Evolutionary conservation across 1,140 invertebrate species (phyloP), one percentile per base, ranked within the genome.

Genomic region (Zaprionus tsacasi): DNA sequence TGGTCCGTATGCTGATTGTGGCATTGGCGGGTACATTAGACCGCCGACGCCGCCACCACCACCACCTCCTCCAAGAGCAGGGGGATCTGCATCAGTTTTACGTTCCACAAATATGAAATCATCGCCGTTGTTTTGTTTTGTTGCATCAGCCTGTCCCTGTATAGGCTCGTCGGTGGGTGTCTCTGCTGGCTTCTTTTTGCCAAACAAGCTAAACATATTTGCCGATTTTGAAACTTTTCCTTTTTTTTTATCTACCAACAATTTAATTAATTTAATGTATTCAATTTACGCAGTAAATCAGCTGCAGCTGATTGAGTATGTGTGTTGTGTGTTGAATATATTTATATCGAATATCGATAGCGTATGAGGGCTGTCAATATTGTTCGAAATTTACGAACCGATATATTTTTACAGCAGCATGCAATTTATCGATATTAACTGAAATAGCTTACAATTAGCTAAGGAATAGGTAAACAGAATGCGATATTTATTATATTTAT

Each of bases 51-150:
- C 21, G 21, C 21, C 21, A 2, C 21, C 48, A 3, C 78, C 73
- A 43, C 38, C 36, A 13, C 40, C 15, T 56, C 5, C 45, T 15
- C n/a, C n/a, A n/a, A 45, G 10, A 57, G 71, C 10, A 17, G 72
- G 7, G 30, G 72, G 61, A 56, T 81, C 68, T n/a, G 58, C n/a
- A 17, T 58, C 70, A 2, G 76, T 21, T 65, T 81, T 90, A 4
- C 80, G 78, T 35, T 92, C 91, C 12, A 92, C 71, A 54, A 92
- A 91, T 54, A 92, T 92, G 45, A 92, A 92, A 52, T 92, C 91
- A 65, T 92, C 88, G 43, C 70, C 71, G 15, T 15, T 73, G 36
- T 43, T 81, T 3, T 70, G 56, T 12, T 75, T 70, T 2, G 81
- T 15, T 0, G n/a, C 63, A 25, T 88, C 78, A 0, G 75, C 13